phyloP scores from a whole-genome alignment of 2,113 vertebrate genomes.

The Burhinus oedicnemus region DNA sequence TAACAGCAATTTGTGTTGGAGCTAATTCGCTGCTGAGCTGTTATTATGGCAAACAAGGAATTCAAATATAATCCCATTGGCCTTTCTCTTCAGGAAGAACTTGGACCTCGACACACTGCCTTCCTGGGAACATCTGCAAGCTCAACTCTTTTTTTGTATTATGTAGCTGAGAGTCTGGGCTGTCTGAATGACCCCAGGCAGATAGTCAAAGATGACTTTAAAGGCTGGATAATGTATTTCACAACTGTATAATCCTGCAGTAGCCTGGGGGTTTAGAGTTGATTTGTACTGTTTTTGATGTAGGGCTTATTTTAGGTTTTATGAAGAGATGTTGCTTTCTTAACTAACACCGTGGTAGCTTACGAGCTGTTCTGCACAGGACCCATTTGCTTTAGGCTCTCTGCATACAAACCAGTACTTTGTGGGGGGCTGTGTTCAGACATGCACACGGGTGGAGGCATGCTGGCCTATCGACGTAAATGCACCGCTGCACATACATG shows the following conservation, averaged over 20 bases:
- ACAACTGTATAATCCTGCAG: constrained; percentile 59
- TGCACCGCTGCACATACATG: background rate
- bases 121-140: constrained; percentile 7
- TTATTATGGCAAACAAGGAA: constrained; percentile 2
- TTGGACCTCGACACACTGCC: background rate
- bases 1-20: background rate
- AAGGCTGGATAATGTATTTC: constrained; percentile 69
- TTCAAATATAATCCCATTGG: background rate
- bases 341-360: background rate
- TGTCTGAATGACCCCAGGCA: constrained; percentile 53
- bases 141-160: background rate
- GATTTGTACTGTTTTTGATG: constrained; percentile 65
- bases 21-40: background rate
- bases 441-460: background rate
- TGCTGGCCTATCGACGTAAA: background rate
- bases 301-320: constrained; percentile 60
- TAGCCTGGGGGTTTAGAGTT: constrained; percentile 65
- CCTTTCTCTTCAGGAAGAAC: background rate
- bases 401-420: background rate
- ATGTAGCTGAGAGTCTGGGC: constrained; percentile 7
- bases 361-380: background rate
- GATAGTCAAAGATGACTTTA: constrained; percentile 59
- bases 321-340: constrained; percentile 43
- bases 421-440: background rate
- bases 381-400: background rate